Evolutionary conservation across 2,888 invertebrate genomes (phyloP).

Genomic region (Germaria angustata): DNA sequence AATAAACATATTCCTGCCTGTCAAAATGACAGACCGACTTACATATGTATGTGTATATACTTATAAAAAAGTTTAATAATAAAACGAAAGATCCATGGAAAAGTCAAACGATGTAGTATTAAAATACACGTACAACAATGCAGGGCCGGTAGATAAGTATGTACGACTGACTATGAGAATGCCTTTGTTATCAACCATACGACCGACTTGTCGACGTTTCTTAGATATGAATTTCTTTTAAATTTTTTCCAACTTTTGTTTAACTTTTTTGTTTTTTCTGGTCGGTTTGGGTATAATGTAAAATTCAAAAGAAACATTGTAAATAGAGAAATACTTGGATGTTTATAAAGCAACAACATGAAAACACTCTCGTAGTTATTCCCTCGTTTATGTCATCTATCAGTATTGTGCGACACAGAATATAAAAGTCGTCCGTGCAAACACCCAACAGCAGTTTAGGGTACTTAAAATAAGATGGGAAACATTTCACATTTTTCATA

Average conservation of each 20-base stretch:
- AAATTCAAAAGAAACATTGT: slow-evolving; percentile 62
- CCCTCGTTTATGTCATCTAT: neutral
- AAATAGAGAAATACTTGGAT: slow-evolving; percentile 62
- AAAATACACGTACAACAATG: no score
- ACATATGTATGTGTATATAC: neutral
- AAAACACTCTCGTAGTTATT: neutral
- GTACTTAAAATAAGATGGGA: neutral
- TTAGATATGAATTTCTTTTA: slow-evolving; percentile 22
- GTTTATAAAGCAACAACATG: slow-evolving; percentile 23
- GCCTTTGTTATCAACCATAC: slow-evolving; percentile 19
- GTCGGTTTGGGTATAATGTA: slow-evolving; percentile 39
- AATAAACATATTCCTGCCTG: slow-evolving; percentile 2
- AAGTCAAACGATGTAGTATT: neutral
- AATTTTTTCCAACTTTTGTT: neutral
- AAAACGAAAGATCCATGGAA: slow-evolving; percentile 23
- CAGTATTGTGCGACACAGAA: slow-evolving; percentile 1
- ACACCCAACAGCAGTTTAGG: slow-evolving; percentile 26
- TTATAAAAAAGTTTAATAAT: neutral
- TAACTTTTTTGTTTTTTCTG: slow-evolving; percentile 9
- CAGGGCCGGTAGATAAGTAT: slow-evolving; percentile 19
- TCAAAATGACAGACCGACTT: slow-evolving; percentile 33
- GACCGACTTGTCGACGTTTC: slow-evolving; percentile 22
- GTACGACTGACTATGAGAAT: slow-evolving; percentile 9
- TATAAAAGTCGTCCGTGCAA: neutral
- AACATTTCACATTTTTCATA: no score